Evolutionary conservation across 1,140 invertebrate genomes (phyloP), one percentile per base, ranked within the genome.

Genomic region (Drosophila littoralis): DNA sequence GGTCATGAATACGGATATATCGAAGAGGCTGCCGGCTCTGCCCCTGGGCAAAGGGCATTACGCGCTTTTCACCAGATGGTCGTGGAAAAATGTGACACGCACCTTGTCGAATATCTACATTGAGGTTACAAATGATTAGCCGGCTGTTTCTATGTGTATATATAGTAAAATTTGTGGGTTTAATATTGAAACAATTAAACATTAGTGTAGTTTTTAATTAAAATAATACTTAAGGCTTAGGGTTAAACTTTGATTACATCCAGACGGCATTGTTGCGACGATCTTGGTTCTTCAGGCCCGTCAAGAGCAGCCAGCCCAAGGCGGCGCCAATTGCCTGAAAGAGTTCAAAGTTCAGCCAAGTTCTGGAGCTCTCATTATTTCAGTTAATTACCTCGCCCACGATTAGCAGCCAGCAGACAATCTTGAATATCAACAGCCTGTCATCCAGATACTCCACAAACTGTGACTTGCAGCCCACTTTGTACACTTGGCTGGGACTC

Each of bases 231-330:
- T 65, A 77, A 51, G 46, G 58, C 50, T 42, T 68, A 61, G 12
- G 33, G 60, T 75, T 69, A 80, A 33, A 35, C 10, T 9, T 15
- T 6, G 38, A 38, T 71, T 61, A 91, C 86, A 91, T 91, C 90
- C 90, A 91, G 28, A 79, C 84, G n/a, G 85, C 72, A 75, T 91
- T 91, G 17, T 81, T 79, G 13, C 90, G 86, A 4, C 90, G 77
- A 35, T 74, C 86, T 45, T 90, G 72, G 13, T 91, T 91, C 60
- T 90, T 90, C 6, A 91, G 40, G 7, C 83, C 88, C 22, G 79
- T 91, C 40, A 81, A 78, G 5, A 91, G 61, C 55, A 90, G 8
- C 90, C 90, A 91, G 45, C 75, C 90, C 6, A 91, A 74, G 8
- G 80, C 64, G 10, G 80, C 90, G 15, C 77, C 90, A 51, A 80